Percentiles rank a stretch among this genome's conserved stretches.
Evolutionary conservation across 2,113 vertebrate species (phyloP).

Genomic region (Clinocottus analis): DNA sequence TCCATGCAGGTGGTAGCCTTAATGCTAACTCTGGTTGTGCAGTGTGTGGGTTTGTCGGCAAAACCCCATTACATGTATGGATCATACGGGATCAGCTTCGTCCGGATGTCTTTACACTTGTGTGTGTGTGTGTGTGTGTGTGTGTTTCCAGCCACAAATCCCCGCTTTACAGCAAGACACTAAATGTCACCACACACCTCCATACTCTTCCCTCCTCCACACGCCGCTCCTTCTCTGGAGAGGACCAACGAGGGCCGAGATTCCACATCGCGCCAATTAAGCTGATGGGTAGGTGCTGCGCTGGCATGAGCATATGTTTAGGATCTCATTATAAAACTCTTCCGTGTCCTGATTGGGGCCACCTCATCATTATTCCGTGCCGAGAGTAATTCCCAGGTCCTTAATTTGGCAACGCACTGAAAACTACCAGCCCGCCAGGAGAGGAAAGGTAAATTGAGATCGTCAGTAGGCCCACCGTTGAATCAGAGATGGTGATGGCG

Average conservation of each 20-base stretch:
- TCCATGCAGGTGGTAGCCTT: constrained; percentile 16
- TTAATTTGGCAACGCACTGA: constrained; percentile 69
- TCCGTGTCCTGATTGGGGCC: constrained; percentile 62
- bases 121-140: constrained; percentile 7
- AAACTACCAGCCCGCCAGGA: constrained; percentile 49
- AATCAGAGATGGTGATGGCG: constrained; percentile 49
- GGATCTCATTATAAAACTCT: constrained; percentile 74
- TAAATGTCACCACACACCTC: constrained; percentile 39
- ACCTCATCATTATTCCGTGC: constrained; percentile 67
- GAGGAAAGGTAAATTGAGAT: constrained; percentile 37
- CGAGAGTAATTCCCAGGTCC: constrained; percentile 66
- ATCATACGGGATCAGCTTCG: constrained; percentile 21
- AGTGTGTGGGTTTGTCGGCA: neutral
- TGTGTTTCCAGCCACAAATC: constrained; percentile 1
- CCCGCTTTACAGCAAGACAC: constrained; percentile 3
- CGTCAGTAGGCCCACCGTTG: constrained; percentile 38
- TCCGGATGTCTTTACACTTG: neutral
- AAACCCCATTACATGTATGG: constrained; percentile 1
- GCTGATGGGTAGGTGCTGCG: constrained; percentile 64
- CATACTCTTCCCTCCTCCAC: constrained; percentile 15
- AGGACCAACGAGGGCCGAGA: constrained; percentile 52
- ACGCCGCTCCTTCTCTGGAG: constrained; percentile 35
- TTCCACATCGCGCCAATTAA: constrained; percentile 75
- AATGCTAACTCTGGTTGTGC: neutral
- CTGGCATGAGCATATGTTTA: constrained; percentile 76